phyloP scores from a whole-genome alignment of 2,888 invertebrate genomes.

The Nomada hirtipes region DNA sequence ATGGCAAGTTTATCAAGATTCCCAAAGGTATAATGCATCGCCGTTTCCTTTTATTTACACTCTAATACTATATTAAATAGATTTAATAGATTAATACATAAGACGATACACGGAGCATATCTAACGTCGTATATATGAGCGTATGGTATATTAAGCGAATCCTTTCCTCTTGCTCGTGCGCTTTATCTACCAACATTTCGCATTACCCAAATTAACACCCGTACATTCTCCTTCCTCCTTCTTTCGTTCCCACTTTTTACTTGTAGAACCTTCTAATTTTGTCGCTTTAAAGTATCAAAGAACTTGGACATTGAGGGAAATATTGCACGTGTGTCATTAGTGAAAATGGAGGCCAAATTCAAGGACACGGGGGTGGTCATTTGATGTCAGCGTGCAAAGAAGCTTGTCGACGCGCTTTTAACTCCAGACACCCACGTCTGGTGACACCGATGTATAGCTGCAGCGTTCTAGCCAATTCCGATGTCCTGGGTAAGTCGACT shows the following conservation, averaged over 20 bases:
- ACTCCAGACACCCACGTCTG: conserved; percentile 94
- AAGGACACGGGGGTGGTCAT: conserved; percentile 90
- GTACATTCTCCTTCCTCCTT: no score
- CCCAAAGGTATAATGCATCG: conserved; percentile 69
- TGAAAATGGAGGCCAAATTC: conserved; percentile 76
- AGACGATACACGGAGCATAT: no score
- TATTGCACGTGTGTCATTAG: conserved; percentile 61
- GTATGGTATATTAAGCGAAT: no score
- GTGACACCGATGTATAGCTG: conserved; percentile 98
- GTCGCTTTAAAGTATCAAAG: neutral
- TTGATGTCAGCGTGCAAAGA: conserved; percentile 96
- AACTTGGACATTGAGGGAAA: neutral
- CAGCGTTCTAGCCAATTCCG: conserved; percentile 93
- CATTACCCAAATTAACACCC: no score
- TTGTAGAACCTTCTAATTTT: neutral
- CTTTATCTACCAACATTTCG: no score
- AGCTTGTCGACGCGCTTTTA: conserved; percentile 94
- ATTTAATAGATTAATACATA: no score
- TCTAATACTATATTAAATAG: neutral
- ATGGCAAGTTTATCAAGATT: conserved; percentile 86
- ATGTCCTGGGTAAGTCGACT: conserved; percentile 89
- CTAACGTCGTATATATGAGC: no score
- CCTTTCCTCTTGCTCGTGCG: no score
- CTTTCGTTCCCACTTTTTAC: no score
- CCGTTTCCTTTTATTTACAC: neutral